phyloP scores from a whole-genome alignment of 2,113 vertebrate species.

The Corythaeola cristata region DNA sequence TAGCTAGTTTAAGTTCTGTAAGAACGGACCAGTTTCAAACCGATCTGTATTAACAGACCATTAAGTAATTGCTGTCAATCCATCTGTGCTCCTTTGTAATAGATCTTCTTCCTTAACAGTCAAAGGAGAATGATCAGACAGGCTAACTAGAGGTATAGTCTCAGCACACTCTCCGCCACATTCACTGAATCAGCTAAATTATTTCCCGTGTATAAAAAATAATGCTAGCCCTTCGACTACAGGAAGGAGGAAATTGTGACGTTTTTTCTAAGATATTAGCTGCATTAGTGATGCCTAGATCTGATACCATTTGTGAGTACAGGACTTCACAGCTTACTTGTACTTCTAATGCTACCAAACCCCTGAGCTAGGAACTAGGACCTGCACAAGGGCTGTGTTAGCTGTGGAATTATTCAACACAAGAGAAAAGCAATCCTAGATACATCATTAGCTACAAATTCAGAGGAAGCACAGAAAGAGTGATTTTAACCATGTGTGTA shows the following conservation, averaged over 20 bases:
- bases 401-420: background rate
- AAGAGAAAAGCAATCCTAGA: background rate
- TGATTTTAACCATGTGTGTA: background rate
- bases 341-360: background rate
- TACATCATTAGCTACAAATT: background rate
- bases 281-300: background rate
- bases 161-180: background rate
- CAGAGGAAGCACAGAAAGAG: background rate
- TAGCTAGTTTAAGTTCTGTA: background rate
- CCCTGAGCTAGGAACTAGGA: background rate
- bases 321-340: background rate
- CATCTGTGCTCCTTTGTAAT: background rate
- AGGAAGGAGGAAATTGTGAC: background rate
- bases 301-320: background rate
- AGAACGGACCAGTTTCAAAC: background rate
- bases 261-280: background rate
- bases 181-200: background rate
- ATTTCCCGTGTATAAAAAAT: background rate
- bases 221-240: background rate
- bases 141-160: background rate
- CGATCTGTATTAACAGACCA: background rate
- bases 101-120: background rate
- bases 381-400: background rate
- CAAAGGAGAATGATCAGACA: background rate
- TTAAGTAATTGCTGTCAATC: background rate